A percentile compares a stretch with the other conserved stretches of the same genome.
Evolutionary conservation across 1,140 invertebrate species (phyloP).

Genomic region (Zaprionus gabonicus): DNA sequence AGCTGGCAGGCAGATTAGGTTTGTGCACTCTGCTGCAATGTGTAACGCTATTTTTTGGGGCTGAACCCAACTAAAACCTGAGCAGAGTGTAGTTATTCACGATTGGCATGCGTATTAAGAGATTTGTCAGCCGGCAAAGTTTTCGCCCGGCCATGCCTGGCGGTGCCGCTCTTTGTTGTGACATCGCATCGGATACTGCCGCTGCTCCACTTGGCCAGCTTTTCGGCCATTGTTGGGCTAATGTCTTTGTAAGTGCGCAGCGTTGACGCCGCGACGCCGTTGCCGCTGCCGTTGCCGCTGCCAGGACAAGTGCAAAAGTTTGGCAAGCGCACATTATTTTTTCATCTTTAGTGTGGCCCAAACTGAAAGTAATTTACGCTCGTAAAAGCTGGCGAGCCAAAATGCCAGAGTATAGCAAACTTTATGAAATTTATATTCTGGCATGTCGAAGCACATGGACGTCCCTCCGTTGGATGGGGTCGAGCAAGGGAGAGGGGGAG

Average conservation of each 20-base stretch:
- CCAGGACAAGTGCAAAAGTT: conserved; percentile 72
- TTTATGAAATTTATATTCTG: conserved; percentile 81
- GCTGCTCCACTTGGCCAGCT: conserved; percentile 50
- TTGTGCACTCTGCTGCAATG: not conserved
- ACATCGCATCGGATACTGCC: not conserved
- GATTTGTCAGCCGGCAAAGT: conserved; percentile 76
- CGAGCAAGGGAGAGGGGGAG: not conserved
- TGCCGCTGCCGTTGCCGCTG: not conserved
- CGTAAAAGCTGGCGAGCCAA: conserved; percentile 79
- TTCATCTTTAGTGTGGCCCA: conserved; percentile 82
- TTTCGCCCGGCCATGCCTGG: conserved; percentile 35
- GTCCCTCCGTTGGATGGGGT: not conserved
- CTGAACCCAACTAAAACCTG: conserved; percentile 1
- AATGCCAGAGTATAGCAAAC: conserved; percentile 69
- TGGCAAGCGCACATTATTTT: conserved; percentile 82
- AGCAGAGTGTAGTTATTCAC: conserved; percentile 31
- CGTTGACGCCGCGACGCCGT: conserved; percentile 12
- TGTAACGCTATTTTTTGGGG: not conserved
- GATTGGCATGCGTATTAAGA: conserved; percentile 60
- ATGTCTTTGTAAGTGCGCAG: conserved; percentile 77
- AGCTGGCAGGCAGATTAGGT: not conserved
- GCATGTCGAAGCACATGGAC: conserved; percentile 40
- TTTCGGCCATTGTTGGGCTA: conserved; percentile 60
- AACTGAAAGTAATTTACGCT: conserved; percentile 84
- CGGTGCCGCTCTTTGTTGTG: conserved; percentile 28